Evolutionary conservation across 2,797 vertebrate genomes (phyloP).

Genomic region (Brotula barbata): DNA sequence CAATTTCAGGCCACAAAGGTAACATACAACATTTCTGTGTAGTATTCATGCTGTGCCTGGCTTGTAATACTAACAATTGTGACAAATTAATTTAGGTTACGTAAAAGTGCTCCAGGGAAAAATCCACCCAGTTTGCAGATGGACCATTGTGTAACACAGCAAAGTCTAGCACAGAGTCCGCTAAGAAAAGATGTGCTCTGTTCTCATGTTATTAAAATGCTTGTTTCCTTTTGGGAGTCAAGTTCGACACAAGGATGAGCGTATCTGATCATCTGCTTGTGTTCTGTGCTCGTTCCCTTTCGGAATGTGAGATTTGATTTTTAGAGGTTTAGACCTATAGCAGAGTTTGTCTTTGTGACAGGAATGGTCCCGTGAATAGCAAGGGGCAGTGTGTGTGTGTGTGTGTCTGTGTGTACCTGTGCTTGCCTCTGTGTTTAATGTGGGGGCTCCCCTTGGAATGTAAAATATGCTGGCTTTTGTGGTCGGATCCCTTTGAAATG

Average conservation of each 20-base stretch:
- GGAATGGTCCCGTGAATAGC: conserved; percentile 11
- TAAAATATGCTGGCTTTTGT: conserved; percentile 55
- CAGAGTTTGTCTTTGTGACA: conserved; percentile 40
- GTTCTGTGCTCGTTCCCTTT: conserved; percentile 18
- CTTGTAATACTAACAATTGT: conserved; percentile 20
- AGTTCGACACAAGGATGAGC: conserved; percentile 33
- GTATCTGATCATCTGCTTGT: conserved; percentile 25
- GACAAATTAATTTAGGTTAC: conserved; percentile 37
- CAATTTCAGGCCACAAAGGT: conserved; percentile 17
- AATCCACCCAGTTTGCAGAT: conserved; percentile 40
- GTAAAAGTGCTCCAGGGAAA: conserved; percentile 27
- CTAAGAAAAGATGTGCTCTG: conserved; percentile 38
- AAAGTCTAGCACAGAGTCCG: conserved; percentile 22
- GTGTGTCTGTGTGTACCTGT: conserved; percentile 36
- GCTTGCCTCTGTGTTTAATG: conserved; percentile 39
- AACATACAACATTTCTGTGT: conserved; percentile 11
- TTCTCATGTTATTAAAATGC: conserved; percentile 63
- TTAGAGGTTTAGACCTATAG: not conserved
- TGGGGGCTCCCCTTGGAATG: conserved; percentile 58
- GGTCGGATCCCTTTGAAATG: conserved; percentile 63
- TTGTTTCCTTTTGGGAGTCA: conserved; percentile 51
- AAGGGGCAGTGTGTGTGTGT: conserved; percentile 10
- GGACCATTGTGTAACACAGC: conserved; percentile 51
- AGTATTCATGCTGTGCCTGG: conserved; percentile 11
- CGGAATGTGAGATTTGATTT: conserved; percentile 39